Evolutionary conservation across 2,113 vertebrate genomes (phyloP).

Genomic region (Mobula birostris): DNA sequence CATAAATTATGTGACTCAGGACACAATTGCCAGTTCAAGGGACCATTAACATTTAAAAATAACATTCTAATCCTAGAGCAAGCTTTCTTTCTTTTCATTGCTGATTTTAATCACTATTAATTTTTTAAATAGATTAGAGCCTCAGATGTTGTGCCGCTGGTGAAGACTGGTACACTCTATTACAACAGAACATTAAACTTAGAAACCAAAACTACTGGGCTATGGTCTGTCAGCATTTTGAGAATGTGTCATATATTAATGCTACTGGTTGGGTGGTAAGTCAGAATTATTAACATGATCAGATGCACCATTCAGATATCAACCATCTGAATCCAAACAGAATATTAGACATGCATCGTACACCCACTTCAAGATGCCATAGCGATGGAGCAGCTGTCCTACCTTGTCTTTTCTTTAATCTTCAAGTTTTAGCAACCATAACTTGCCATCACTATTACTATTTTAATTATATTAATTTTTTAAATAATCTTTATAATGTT

Average conservation of each 20-base stretch:
- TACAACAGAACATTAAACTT: not conserved
- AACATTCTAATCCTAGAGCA: not conserved
- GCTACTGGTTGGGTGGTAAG: not conserved
- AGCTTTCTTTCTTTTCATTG: not conserved
- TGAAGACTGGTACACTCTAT: not conserved
- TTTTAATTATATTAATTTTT: no score
- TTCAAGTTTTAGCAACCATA: no score
- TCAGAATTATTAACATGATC: not conserved
- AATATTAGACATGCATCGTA: no score
- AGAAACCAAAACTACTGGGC: not conserved
- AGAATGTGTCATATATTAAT: not conserved
- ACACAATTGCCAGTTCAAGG: not conserved
- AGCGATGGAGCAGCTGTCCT: no score
- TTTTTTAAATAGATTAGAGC: not conserved
- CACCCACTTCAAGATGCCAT: no score
- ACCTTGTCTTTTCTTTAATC: no score
- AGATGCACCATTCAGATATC: no score
- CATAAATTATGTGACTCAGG: not conserved
- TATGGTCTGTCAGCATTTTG: not conserved
- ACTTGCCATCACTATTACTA: no score
- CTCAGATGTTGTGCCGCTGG: not conserved
- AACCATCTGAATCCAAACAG: no score
- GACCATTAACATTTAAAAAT: not conserved
- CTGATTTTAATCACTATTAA: not conserved
- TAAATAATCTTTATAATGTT: no score